These are phyloP conservation scores for Eupithecia dodoneata DNA, from an alignment of 2,888 invertebrate species.

Conservation along the genomic window DNA sequence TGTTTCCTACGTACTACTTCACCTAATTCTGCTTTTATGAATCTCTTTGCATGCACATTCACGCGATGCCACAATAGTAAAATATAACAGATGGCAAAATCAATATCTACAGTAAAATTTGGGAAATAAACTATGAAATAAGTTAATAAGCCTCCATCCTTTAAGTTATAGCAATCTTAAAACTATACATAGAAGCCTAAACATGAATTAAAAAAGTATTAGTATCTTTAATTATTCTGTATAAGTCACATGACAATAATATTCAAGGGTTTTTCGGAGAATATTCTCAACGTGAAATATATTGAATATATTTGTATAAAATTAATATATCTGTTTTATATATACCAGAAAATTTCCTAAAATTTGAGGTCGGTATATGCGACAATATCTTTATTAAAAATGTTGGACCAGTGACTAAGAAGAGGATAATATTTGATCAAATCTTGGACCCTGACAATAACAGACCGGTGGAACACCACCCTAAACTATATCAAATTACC, in stretches of 20 bases:
- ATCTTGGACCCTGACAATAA: background rate
- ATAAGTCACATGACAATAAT: background rate
- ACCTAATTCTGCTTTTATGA: background rate
- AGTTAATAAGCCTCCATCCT: background rate
- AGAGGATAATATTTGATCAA: background rate
- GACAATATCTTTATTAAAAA: background rate
- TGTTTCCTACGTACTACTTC: background rate
- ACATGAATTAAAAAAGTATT: conserved; percentile 1
- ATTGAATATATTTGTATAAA: too few relatives aligned
- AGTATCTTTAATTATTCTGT: background rate
- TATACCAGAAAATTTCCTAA: background rate
- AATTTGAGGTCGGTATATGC: background rate
- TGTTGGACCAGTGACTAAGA: background rate
- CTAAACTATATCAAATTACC: background rate
- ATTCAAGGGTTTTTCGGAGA: background rate
- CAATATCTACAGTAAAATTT: background rate
- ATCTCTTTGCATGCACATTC: background rate
- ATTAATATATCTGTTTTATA: background rate
- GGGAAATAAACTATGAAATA: background rate
- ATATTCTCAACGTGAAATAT: background rate
- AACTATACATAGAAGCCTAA: background rate
- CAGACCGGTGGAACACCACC: background rate
- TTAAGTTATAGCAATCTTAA: background rate
- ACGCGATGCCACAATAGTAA: background rate
- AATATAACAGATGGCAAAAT: background rate